phyloP scores from a whole-genome alignment of 2,797 vertebrate species.

The Scomberomorus guttatus region DNA sequence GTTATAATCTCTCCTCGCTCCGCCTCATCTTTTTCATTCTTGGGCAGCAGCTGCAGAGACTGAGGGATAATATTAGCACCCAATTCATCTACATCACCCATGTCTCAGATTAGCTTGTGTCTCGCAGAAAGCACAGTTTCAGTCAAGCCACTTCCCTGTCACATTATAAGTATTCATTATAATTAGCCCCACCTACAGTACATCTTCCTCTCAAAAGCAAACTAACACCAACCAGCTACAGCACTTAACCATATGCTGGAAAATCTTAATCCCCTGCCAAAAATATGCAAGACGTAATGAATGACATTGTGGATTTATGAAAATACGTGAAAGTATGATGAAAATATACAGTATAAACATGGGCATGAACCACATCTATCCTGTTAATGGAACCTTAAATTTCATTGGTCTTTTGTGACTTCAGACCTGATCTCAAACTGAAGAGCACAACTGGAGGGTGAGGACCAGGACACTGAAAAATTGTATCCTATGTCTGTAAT shows the following conservation, averaged over 20 bases:
- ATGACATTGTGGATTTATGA: neutral
- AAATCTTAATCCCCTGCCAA: neutral
- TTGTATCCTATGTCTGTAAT: conserved; percentile 35
- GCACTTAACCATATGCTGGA: neutral
- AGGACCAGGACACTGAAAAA: conserved; percentile 40
- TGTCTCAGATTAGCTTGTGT: conserved; percentile 40
- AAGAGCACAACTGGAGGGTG: conserved; percentile 16
- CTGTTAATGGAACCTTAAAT: neutral
- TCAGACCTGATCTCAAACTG: conserved; percentile 2
- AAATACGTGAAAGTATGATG: neutral
- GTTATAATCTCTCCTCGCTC: conserved; percentile 32
- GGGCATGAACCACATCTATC: neutral
- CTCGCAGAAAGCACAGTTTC: conserved; percentile 28
- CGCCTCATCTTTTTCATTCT: conserved; percentile 44
- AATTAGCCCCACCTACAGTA: conserved; percentile 17
- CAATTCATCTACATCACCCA: conserved; percentile 51
- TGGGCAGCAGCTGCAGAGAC: conserved; percentile 61
- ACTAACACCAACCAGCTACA: neutral
- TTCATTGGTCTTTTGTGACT: conserved; percentile 5
- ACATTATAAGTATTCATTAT: conserved; percentile 41
- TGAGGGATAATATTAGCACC: conserved; percentile 67
- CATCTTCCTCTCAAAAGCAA: conserved; percentile 1
- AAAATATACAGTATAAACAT: neutral
- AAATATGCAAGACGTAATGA: neutral
- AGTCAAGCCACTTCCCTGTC: conserved; percentile 27